Evolutionary conservation across 2,797 vertebrate species (phyloP).

Genomic region (Hoplostethus atlanticus): DNA sequence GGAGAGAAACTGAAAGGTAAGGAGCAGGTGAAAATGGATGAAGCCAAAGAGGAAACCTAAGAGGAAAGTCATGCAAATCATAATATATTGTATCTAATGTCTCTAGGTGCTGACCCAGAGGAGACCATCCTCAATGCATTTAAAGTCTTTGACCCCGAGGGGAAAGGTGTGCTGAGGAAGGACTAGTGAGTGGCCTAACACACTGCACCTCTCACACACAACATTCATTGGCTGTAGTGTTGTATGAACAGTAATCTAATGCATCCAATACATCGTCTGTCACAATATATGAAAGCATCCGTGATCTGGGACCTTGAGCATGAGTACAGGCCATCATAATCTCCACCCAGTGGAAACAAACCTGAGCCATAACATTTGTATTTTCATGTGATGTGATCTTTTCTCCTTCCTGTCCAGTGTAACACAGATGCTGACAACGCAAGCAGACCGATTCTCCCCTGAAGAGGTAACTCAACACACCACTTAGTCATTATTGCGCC

Average conservation of each 20-base stretch:
- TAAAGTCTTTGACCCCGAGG: constrained; percentile 97
- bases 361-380: background rate
- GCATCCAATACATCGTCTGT: constrained; percentile 10
- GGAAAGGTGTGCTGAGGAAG: constrained; percentile 93
- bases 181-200: constrained; percentile 89
- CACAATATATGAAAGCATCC: constrained; percentile 3
- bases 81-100: constrained; percentile 5
- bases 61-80: background rate
- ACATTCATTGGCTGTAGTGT: background rate
- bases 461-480: constrained; percentile 89
- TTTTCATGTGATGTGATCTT: constrained; percentile 9
- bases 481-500: constrained; percentile 43
- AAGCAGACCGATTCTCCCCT: constrained; percentile 93
- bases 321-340: constrained; percentile 10
- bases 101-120: constrained; percentile 92
- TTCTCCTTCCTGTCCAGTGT: constrained; percentile 82
- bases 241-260: background rate
- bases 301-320: background rate
- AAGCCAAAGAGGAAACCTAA: background rate
- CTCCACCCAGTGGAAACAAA: constrained; percentile 20
- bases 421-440: constrained; percentile 96
- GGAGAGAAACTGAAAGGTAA: constrained; percentile 97
- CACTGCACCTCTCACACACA: background rate
- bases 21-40: constrained; percentile 1
- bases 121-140: constrained; percentile 97